A percentile compares a stretch with the other conserved stretches of the same genome.
Conservation (phyloP, 37 sponge, comb jelly and placozoan genomes). For the Theonella swinhoei region DNA sequence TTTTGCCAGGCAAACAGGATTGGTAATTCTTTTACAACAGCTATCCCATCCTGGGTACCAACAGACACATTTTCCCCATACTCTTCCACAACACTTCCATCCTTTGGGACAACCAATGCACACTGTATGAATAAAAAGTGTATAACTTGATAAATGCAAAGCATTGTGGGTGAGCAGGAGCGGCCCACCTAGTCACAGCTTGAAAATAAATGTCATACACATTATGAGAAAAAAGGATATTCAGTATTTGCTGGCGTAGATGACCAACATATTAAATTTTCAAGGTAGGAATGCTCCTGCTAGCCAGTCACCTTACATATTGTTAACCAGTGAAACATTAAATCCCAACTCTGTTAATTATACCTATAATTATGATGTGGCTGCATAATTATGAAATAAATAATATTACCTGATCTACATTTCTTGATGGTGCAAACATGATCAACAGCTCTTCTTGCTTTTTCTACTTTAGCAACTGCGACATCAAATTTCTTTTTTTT, state of each 20-base stretch:
- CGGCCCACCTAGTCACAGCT: too few relatives aligned
- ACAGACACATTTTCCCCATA: constrained; percentile 23
- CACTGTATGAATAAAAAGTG: not conserved
- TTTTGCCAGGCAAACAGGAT: constrained; percentile 12
- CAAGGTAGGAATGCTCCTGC: too few relatives aligned
- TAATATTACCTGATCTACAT: constrained; percentile 2
- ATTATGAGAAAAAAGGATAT: too few relatives aligned
- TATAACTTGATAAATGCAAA: too few relatives aligned
- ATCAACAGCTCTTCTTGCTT: not conserved
- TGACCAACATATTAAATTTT: too few relatives aligned
- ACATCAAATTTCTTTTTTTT: not conserved
- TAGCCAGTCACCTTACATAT: not conserved
- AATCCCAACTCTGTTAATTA: too few relatives aligned
- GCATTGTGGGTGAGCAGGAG: too few relatives aligned
- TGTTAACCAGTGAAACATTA: too few relatives aligned
- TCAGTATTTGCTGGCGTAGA: too few relatives aligned
- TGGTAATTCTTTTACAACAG: constrained; percentile 24
- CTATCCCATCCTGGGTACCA: constrained; percentile 1
- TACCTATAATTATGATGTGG: not conserved
- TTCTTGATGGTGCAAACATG: not conserved
- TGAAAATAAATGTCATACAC: too few relatives aligned
- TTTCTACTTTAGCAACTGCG: not conserved
- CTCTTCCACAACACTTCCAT: constrained; percentile 13
- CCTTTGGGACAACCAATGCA: constrained; percentile 19
- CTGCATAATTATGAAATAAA: not conserved